Conservation (phyloP, 2,888 invertebrate species). For the Drosophila neonasuta region DNA sequence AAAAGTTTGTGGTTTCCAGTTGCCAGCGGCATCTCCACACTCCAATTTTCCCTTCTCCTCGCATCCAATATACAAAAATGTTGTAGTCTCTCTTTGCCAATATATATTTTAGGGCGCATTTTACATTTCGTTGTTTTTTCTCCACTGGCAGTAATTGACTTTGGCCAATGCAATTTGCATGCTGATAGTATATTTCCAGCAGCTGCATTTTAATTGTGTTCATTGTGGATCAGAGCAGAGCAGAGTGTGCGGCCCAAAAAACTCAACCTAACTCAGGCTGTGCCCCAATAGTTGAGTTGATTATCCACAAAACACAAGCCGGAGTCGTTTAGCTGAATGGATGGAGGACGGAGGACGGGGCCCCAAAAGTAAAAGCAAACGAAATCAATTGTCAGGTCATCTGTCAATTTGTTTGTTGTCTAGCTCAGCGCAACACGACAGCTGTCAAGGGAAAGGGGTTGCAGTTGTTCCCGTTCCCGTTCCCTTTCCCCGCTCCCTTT, state of each 20-base stretch:
- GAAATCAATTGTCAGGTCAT: conserved; percentile 77
- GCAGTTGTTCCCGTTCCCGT: background rate
- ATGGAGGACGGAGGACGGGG: background rate
- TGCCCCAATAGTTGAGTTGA: conserved; percentile 17
- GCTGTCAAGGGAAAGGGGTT: conserved; percentile 56
- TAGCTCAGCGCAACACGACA: conserved; percentile 59
- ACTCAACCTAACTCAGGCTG: conserved; percentile 3
- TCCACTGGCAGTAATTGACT: conserved; percentile 56
- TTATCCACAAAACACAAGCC: conserved; percentile 8
- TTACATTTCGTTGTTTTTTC: conserved; percentile 17
- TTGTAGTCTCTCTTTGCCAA: conserved; percentile 2
- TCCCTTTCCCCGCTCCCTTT: too few species aligned
- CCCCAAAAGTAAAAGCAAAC: conserved; percentile 49
- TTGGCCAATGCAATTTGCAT: conserved; percentile 64
- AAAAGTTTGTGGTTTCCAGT: conserved; percentile 35
- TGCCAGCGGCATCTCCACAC: conserved; percentile 13
- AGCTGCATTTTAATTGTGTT: conserved; percentile 69
- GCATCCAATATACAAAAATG: conserved; percentile 14
- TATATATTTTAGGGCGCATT: conserved; percentile 33
- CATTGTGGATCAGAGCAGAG: conserved; percentile 12
- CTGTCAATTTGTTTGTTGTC: conserved; percentile 76
- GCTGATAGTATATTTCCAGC: conserved; percentile 64
- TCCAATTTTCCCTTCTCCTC: conserved; percentile 6
- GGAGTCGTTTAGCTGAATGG: conserved; percentile 29
- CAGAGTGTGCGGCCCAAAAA: too few species aligned